phyloP scores from a whole-genome alignment of 1,140 invertebrate genomes.

The Psix sp. region DNA sequence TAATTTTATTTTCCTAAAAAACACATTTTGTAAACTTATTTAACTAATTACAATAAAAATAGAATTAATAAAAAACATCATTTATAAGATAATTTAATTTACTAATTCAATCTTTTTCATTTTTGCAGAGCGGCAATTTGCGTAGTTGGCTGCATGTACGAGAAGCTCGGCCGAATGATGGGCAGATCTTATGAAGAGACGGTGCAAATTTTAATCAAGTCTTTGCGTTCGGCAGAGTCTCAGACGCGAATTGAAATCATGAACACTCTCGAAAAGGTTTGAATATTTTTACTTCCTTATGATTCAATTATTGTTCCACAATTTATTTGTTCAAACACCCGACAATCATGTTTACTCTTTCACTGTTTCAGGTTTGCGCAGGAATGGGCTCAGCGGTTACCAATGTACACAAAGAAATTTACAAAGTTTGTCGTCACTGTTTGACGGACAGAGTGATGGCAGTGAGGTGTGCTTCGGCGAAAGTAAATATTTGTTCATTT shows the following conservation, averaged over 20 bases:
- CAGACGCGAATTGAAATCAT: constrained; percentile 97
- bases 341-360: constrained; percentile 1
- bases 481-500: constrained; percentile 74
- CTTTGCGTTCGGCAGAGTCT: constrained; percentile 95
- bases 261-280: constrained; percentile 95
- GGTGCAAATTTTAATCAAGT: constrained; percentile 93
- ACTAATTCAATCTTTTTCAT: not conserved
- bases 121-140: constrained; percentile 94
- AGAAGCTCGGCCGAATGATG: constrained; percentile 98
- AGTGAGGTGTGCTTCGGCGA: constrained; percentile 91
- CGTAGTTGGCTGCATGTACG: constrained; percentile 97
- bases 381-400: constrained; percentile 93
- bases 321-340: not conserved
- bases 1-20: constrained; percentile 3
- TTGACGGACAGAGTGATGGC: constrained; percentile 93
- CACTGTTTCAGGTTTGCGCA: constrained; percentile 83
- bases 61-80: not conserved
- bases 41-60: not conserved
- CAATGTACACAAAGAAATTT: constrained; percentile 94
- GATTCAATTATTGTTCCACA: constrained; percentile 21
- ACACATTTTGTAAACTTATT: not conserved
- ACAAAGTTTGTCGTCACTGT: constrained; percentile 90
- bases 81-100: too few relatives aligned
- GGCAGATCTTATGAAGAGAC: constrained; percentile 98
- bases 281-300: constrained; percentile 38